phyloP scores from a whole-genome alignment of 2,797 vertebrate species.

The Ciconia nigra region DNA sequence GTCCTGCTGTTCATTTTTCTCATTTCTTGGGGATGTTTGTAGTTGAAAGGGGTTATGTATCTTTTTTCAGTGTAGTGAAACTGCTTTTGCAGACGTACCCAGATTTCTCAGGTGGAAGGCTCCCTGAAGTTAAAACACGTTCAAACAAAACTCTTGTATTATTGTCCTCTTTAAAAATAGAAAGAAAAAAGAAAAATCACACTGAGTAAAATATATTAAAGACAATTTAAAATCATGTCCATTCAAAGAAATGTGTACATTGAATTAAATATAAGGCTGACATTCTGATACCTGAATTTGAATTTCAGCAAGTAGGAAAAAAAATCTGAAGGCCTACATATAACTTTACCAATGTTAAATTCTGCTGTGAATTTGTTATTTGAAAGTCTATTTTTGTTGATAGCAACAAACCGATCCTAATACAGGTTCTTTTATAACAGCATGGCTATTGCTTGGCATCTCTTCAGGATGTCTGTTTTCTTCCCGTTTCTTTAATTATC shows the following conservation, averaged over 20 bases:
- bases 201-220: constrained; percentile 23
- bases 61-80: neutral
- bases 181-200: constrained; percentile 55
- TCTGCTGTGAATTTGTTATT: neutral
- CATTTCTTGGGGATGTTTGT: neutral
- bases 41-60: neutral
- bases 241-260: neutral
- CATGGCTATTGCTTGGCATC: neutral
- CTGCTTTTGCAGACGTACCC: constrained; percentile 79
- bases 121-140: constrained; percentile 98
- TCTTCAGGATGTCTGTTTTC: neutral
- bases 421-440: neutral
- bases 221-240: neutral
- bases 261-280: neutral
- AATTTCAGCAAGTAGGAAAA: neutral
- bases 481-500: neutral
- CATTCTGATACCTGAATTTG: neutral
- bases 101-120: constrained; percentile 96
- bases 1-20: neutral
- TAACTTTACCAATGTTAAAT: neutral
- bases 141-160: constrained; percentile 99
- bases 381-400: neutral
- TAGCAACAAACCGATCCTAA: neutral
- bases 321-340: neutral
- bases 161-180: constrained; percentile 91